These are phyloP conservation scores for Fistularia commersonii DNA, from an alignment of 2,797 vertebrate genomes.

Conservation along the genomic window DNA sequence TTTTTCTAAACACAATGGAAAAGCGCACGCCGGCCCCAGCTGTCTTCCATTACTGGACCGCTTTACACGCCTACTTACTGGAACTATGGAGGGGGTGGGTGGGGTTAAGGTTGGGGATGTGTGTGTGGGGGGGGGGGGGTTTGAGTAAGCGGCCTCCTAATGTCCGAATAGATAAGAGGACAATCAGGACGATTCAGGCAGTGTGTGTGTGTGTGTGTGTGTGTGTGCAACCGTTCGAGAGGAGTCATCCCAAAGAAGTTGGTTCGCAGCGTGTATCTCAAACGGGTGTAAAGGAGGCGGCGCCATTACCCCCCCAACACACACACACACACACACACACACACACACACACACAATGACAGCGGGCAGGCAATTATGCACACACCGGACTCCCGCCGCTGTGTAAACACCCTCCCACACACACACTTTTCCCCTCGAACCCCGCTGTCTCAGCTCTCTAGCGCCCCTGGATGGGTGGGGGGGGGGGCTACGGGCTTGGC, in stretches of 20 bases:
- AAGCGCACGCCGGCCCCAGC: slow-evolving; percentile 72
- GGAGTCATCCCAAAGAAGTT: too few species aligned
- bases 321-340: too few species aligned
- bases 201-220: slow-evolving; percentile 13
- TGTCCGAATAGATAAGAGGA: slow-evolving; percentile 21
- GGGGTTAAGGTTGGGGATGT: too few species aligned
- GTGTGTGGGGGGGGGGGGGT: too few species aligned
- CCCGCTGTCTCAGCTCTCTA: slow-evolving; percentile 28
- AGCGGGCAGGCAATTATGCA: slow-evolving; percentile 72
- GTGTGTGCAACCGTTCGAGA: slow-evolving; percentile 19
- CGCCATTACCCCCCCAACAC: too few species aligned
- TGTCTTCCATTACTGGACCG: slow-evolving; percentile 76
- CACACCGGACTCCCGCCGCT: slow-evolving; percentile 69
- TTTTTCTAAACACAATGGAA: slow-evolving; percentile 74
- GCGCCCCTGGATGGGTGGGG: too few species aligned
- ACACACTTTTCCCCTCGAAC: slow-evolving; percentile 46
- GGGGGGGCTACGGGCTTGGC: slow-evolving; percentile 66
- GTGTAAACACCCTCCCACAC: slow-evolving; percentile 74
- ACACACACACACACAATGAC: too few species aligned
- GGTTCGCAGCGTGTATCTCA: too few species aligned
- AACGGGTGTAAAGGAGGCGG: too few species aligned
- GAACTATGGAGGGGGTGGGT: slow-evolving; percentile 57
- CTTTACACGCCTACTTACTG: slow-evolving; percentile 74
- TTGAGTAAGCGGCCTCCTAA: slow-evolving; percentile 34
- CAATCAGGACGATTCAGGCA: too few species aligned